These are phyloP conservation scores for Tigriopus californicus DNA, from an alignment of 2,888 invertebrate species.

Conservation along the genomic window DNA sequence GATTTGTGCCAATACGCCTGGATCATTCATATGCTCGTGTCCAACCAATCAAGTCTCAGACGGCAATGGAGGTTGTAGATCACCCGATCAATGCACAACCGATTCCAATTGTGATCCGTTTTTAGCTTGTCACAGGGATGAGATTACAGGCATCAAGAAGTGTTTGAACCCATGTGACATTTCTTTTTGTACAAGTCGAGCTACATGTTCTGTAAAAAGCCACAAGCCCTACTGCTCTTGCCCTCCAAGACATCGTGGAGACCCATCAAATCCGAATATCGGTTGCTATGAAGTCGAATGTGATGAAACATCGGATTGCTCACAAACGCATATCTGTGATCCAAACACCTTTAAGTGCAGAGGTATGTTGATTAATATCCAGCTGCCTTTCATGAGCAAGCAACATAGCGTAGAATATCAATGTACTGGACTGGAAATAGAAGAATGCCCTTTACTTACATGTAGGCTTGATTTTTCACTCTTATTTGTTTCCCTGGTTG, in stretches of 20 bases:
- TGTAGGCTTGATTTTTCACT: too few species aligned
- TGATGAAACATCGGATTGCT: slow-evolving; percentile 51
- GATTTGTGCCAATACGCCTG: slow-evolving; percentile 54
- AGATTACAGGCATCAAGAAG: slow-evolving; percentile 31
- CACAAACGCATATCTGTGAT: slow-evolving; percentile 54
- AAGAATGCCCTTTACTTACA: slow-evolving; percentile 6
- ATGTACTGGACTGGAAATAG: slow-evolving; percentile 4
- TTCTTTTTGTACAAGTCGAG: slow-evolving; percentile 52
- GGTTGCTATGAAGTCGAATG: slow-evolving; percentile 83
- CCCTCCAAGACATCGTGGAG: slow-evolving; percentile 60
- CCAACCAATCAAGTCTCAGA: slow-evolving; percentile 59
- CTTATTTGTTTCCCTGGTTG: too few species aligned
- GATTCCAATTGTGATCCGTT: slow-evolving; percentile 54
- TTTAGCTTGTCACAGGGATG: slow-evolving; percentile 39
- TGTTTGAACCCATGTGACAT: slow-evolving; percentile 59
- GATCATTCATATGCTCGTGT: slow-evolving; percentile 60
- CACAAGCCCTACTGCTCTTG: slow-evolving; percentile 55
- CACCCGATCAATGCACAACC: slow-evolving; percentile 52
- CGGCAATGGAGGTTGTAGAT: slow-evolving; percentile 45
- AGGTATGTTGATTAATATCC: slow-evolving; percentile 40
- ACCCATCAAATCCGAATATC: slow-evolving; percentile 47
- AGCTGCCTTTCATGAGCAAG: slow-evolving; percentile 7
- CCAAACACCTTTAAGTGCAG: slow-evolving; percentile 32
- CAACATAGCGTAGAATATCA: neutral
- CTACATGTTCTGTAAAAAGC: slow-evolving; percentile 49